Evolutionary conservation across 2,797 vertebrate genomes (phyloP), one percentile per base, ranked within the genome.

Genomic region (Chiloscyllium punctatum): DNA sequence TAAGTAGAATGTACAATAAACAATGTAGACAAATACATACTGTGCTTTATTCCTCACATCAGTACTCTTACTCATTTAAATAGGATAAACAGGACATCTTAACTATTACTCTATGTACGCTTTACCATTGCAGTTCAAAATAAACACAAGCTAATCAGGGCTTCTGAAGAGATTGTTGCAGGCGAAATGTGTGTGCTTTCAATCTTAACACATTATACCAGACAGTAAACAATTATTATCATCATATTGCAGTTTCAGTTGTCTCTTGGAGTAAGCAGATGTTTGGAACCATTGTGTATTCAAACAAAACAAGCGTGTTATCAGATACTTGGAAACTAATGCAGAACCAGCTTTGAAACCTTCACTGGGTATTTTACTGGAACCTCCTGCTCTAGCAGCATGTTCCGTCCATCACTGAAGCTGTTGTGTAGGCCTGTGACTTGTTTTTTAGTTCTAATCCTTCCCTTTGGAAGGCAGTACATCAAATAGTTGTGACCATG

Each of bases 1-100:
- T 95, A 95, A 74, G 72, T 69, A 72, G 69, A 94, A 74, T 95
- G 94, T 95, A 95, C 94, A 74, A 95, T 95, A 95, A 77, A 95
- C 94, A 74, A 42, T 18, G 72, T 71, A 94, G 42, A 18, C 25
- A 71, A 94, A 72, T 72, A 94, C 94, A 94, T 74, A 74, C 21
- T 77, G 94, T 95, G 72, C 94, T 74, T 95, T 95, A 95, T 95
- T 94, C 69, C 48, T 30, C 94, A 94, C 42, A 53, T 94, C 23
- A 94, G 25, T 94, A 51, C 37, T 94, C 69, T 71, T 94, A 71
- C 21, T 94, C 68, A 71, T 48, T 72, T 91, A 48, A 94, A 74
- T 72, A 37, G 69, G 42, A 74, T 74, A 72, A 72, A 74, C 51
- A 57, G 48, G 51, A 57, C 94, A 77, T 77, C 48, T 74, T 57